A percentile compares a stretch with the other conserved stretches of the same genome.
Conservation (phyloP, 2,113 vertebrate genomes). For the Buteo buteo region DNA sequence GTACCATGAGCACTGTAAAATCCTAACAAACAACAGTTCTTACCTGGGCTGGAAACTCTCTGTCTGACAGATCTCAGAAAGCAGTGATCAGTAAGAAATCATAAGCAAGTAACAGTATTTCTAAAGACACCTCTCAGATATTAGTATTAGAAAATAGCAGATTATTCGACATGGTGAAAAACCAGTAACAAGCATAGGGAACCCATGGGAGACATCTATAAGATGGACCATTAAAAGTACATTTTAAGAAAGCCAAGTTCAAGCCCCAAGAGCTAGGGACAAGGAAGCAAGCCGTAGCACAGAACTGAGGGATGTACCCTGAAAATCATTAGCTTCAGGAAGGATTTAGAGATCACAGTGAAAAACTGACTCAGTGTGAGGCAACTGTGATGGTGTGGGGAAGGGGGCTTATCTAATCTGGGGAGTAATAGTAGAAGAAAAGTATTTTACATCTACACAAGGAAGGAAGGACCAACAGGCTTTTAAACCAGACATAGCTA, state of each 20-base stretch:
- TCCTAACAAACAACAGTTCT: not conserved
- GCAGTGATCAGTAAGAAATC: not conserved
- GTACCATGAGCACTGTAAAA: not conserved
- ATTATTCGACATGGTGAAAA: not conserved
- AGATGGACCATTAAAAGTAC: not conserved
- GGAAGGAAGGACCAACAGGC: not conserved
- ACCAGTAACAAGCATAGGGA: not conserved
- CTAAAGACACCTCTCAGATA: not conserved
- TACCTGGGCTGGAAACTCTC: not conserved
- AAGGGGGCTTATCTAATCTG: not conserved
- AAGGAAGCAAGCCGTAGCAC: not conserved
- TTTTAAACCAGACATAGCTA: not conserved
- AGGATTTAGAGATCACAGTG: not conserved
- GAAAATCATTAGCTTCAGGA: not conserved
- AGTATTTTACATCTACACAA: not conserved
- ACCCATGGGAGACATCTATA: not conserved
- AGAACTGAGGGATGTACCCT: not conserved
- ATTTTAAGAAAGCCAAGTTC: not conserved
- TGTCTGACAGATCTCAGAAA: not conserved
- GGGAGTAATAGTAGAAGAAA: not conserved
- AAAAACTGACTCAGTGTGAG: not conserved
- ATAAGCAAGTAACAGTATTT: not conserved
- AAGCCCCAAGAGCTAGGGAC: not conserved
- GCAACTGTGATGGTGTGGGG: not conserved
- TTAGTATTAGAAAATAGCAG: not conserved